These are phyloP conservation scores for Xyrauchen texanus DNA, from an alignment of 2,113 vertebrate species.

Conservation along the genomic window DNA sequence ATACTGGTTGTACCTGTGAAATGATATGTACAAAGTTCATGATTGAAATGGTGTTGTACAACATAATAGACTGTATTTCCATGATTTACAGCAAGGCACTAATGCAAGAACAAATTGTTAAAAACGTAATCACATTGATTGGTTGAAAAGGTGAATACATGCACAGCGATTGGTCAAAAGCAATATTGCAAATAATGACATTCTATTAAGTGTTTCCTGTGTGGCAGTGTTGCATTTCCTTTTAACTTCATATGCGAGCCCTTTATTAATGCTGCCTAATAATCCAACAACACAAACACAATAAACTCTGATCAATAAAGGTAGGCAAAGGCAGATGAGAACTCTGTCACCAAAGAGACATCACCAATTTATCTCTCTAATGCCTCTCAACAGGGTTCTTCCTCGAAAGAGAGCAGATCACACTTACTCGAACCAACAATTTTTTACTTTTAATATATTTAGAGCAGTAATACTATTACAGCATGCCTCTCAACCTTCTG, in stretches of 20 bases:
- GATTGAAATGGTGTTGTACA: constrained; percentile 7
- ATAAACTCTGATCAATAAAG: constrained; percentile 83
- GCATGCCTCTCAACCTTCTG: constrained; percentile 11
- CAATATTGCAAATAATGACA: constrained; percentile 53
- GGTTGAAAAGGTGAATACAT: constrained; percentile 15
- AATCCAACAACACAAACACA: constrained; percentile 82
- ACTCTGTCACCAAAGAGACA: constrained; percentile 79
- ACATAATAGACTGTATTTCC: not conserved
- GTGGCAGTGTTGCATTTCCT: constrained; percentile 70
- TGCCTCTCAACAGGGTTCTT: constrained; percentile 81
- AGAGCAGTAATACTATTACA: constrained; percentile 12
- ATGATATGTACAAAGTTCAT: too few relatives aligned
- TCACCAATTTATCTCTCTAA: constrained; percentile 85
- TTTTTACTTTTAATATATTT: constrained; percentile 23
- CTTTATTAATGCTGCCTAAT: constrained; percentile 81
- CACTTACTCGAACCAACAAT: constrained; percentile 7
- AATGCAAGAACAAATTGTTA: constrained; percentile 57
- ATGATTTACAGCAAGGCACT: constrained; percentile 44
- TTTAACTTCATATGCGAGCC: constrained; percentile 75
- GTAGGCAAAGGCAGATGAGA: constrained; percentile 80
- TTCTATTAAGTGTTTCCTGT: constrained; percentile 65
- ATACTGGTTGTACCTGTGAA: too few relatives aligned
- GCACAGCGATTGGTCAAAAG: constrained; percentile 39
- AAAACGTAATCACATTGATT: constrained; percentile 37
- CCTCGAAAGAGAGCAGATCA: constrained; percentile 77